A percentile compares a stretch with the other conserved stretches of the same genome.
Evolutionary conservation across 2,888 invertebrate species (phyloP).

Genomic region (Callinectes sapidus): DNA sequence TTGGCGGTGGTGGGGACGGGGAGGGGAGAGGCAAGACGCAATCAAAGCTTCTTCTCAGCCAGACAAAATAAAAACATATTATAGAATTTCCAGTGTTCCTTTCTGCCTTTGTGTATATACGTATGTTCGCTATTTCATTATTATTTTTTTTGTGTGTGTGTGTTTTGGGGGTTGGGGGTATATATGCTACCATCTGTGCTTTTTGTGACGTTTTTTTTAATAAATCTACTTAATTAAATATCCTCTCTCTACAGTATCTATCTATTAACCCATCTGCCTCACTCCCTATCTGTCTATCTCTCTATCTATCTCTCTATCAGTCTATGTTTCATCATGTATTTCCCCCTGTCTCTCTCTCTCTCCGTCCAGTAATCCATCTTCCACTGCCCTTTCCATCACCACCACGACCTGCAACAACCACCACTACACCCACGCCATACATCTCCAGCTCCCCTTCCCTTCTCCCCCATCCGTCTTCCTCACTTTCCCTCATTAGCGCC

Average conservation of each 20-base stretch:
- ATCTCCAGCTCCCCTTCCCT: neutral
- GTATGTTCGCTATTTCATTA: neutral
- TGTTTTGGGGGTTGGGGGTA: neutral
- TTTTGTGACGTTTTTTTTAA: neutral
- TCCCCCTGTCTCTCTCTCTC: neutral
- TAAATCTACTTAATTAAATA: no score
- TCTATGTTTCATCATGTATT: neutral
- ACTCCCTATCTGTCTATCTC: neutral
- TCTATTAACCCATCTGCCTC: no score
- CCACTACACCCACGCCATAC: neutral
- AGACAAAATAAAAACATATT: neutral
- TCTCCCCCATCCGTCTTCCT: neutral
- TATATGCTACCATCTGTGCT: neutral
- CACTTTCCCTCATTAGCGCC: slow-evolving; percentile 15
- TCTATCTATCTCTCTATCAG: neutral
- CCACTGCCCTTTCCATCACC: neutral
- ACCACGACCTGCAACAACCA: neutral
- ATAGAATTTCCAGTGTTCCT: neutral
- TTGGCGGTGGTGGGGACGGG: neutral
- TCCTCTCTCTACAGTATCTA: no score
- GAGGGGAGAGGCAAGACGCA: neutral
- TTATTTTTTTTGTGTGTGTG: neutral
- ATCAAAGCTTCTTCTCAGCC: neutral
- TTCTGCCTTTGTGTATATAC: neutral
- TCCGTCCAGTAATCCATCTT: neutral